Conservation (phyloP, 64 coral and sea anemone genomes). For the Montipora capricornis region DNA sequence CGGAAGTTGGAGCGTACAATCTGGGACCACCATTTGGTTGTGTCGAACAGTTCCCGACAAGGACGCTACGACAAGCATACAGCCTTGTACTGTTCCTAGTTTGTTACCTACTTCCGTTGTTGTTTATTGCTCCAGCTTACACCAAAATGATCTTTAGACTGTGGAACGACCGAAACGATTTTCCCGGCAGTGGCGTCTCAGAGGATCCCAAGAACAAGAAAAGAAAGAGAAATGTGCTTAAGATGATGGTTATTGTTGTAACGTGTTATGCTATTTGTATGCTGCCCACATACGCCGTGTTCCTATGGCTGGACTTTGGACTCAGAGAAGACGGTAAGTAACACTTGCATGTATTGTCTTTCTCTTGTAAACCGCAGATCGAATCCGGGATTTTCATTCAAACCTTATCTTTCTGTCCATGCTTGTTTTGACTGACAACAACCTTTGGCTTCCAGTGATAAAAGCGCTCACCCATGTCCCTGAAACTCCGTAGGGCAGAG, state of each 20-base stretch:
- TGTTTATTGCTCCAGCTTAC: slow-evolving; percentile 87
- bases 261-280: slow-evolving; percentile 84
- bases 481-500: not conserved
- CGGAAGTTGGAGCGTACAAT: slow-evolving; percentile 84
- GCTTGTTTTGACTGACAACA: too few species aligned
- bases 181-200: slow-evolving; percentile 55
- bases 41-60: slow-evolving; percentile 63
- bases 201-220: slow-evolving; percentile 83
- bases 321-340: slow-evolving; percentile 29
- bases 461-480: not conserved
- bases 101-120: slow-evolving; percentile 82
- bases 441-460: too few species aligned
- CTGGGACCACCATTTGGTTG: slow-evolving; percentile 46
- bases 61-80: slow-evolving; percentile 63
- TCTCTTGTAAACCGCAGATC: not conserved
- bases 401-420: not conserved
- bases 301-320: slow-evolving; percentile 75
- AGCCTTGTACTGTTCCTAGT: slow-evolving; percentile 72
- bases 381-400: not conserved
- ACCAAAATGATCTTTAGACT: slow-evolving; percentile 88
- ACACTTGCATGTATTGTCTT: too few species aligned
- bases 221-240: slow-evolving; percentile 90
- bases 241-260: slow-evolving; percentile 95
- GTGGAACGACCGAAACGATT: slow-evolving; percentile 65
- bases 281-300: slow-evolving; percentile 83